Base-by-base conservation (phyloP, 2,113 vertebrate genomes). In the Amblyornis subalaris region DNA sequence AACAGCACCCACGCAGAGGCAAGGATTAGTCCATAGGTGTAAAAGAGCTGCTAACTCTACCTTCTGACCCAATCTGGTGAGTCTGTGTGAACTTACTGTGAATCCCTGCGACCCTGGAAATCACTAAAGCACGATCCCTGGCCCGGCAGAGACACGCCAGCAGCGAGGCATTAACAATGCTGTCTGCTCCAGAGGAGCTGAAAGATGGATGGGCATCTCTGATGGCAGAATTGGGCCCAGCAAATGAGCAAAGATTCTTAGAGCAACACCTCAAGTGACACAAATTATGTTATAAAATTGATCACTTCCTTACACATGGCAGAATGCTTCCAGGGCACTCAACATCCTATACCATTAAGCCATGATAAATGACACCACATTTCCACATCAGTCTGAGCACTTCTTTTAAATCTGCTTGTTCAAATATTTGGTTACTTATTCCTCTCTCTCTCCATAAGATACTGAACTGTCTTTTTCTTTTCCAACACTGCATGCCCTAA, bases 181-280 rank as follows among this genome's bases (percentile, higher is more conserved):
- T 74, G 91, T 88, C 93, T 88, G 24, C 35, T 88, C 65, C 72
- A 84, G 79, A 85, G 55, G 31, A 83, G 88, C 64, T 45, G 47
- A 19, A 93, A 93, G 88, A 95, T 93, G 79, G 75, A 96, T 94
- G 75, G 85, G 36, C 82, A 91, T 29, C 65, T 93, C 85, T 44
- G 40, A 89, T 78, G 89, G 94, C 65, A 93, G 92, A 95, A 94
- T 50, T 86, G 35, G 94, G 86, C 92, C 80, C 94, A 73, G 72
- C 0, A 26, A 94, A 92, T 0, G 20, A 92, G 79, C 60, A 84
- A 80, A 92, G 83, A 90, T 89, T 94, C 91, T 95, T 65, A 81
- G 40, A 96, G 94, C 90, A 90, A 96, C 92, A 93, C 91, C 88
- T 93, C 88, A 80, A 94, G 95, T 95, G 94, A 96, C 95, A 95